Conservation (phyloP, 2,797 vertebrate species). For the Neostethus bicornis region DNA sequence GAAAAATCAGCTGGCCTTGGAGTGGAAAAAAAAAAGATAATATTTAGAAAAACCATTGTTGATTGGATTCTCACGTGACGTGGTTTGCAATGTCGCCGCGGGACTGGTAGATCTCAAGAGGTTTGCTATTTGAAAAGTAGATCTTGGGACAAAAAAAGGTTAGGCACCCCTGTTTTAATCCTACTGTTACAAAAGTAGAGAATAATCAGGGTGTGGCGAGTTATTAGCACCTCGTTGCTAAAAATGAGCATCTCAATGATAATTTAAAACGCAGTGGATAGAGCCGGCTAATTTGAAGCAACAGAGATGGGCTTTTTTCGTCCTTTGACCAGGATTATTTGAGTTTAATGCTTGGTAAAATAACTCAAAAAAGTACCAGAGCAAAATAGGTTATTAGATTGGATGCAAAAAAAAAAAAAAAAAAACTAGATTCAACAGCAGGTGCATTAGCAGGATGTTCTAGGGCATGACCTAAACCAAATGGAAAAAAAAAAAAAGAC, state of each 20-base stretch:
- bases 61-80: no score
- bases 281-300: background rate
- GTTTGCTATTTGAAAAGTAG: no score
- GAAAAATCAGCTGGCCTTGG: no score
- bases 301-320: background rate
- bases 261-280: background rate
- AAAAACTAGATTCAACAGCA: constrained; percentile 6
- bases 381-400: background rate
- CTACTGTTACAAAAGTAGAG: constrained; percentile 11
- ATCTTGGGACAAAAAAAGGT: no score
- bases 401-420: background rate
- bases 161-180: no score
- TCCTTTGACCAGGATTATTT: background rate
- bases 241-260: background rate
- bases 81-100: no score
- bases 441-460: background rate
- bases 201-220: background rate
- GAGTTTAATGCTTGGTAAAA: background rate
- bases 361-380: background rate
- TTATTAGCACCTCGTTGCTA: background rate
- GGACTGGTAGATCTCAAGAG: no score
- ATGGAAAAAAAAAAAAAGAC: constrained; percentile 6
- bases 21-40: no score
- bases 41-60: no score
- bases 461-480: background rate